Conservation (phyloP, 2,113 vertebrate species). For the Psophia crepitans region DNA sequence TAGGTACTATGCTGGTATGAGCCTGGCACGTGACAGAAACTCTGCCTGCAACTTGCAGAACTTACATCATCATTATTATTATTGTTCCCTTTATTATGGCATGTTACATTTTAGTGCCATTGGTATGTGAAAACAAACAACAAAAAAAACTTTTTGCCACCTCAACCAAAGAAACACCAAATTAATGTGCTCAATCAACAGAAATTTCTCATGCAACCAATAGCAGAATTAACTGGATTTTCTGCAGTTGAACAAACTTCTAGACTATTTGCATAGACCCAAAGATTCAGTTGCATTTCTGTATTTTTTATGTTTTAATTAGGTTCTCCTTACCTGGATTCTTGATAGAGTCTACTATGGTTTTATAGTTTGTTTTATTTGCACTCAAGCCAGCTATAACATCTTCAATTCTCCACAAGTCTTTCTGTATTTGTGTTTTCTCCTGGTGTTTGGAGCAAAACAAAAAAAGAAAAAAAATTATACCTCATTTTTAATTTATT, state of each 20-base stretch:
- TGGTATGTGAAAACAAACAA: neutral
- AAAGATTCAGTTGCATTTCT: neutral
- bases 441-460: conserved; percentile 75
- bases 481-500: neutral
- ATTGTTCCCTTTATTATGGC: neutral
- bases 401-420: conserved; percentile 96
- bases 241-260: neutral
- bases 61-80: neutral
- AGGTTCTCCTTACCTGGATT: conserved; percentile 84
- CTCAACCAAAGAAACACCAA: neutral
- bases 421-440: conserved; percentile 91
- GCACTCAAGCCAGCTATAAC: conserved; percentile 93
- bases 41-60: neutral
- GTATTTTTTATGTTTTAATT: neutral
- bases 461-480: neutral
- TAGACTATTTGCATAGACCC: neutral
- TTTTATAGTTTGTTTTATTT: conserved; percentile 93
- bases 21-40: neutral
- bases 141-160: neutral
- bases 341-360: conserved; percentile 91
- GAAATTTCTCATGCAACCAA: neutral
- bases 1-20: neutral
- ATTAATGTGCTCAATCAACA: neutral
- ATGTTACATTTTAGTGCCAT: neutral
- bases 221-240: neutral